These are phyloP conservation scores for Thelaira solivaga DNA, from an alignment of 2,888 invertebrate genomes.

Conservation along the genomic window DNA sequence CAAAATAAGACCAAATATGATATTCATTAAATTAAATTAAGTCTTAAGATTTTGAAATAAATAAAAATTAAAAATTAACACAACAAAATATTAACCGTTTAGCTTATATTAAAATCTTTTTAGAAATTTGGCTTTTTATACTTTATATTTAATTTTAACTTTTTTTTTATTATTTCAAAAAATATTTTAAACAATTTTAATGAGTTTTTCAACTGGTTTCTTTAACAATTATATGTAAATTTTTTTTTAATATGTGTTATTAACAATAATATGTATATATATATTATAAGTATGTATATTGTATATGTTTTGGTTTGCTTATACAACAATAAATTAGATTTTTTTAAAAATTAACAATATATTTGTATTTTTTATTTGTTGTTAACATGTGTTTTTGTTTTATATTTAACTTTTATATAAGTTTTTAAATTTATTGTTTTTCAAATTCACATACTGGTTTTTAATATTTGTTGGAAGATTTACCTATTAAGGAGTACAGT, in stretches of 20 bases:
- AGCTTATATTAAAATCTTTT: no score
- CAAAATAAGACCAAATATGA: no score
- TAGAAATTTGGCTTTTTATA: not conserved
- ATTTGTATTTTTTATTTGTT: slow-evolving; percentile 14
- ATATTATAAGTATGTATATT: slow-evolving; percentile 42
- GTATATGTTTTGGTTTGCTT: slow-evolving; percentile 23
- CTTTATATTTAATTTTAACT: not conserved
- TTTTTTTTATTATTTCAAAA: slow-evolving; percentile 37
- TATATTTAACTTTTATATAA: slow-evolving; percentile 20
- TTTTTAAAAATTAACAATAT: slow-evolving; percentile 38
- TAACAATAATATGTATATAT: slow-evolving; percentile 54
- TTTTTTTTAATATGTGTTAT: not conserved
- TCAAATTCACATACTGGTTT: slow-evolving; percentile 38
- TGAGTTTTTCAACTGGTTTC: slow-evolving; percentile 29
- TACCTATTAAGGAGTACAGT: not conserved
- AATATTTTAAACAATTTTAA: slow-evolving; percentile 38
- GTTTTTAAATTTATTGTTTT: slow-evolving; percentile 55
- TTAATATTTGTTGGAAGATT: not conserved
- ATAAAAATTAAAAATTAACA: no score
- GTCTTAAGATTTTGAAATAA: no score
- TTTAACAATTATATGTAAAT: slow-evolving; percentile 55
- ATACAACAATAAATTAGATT: slow-evolving; percentile 46
- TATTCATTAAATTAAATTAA: no score
- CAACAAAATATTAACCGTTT: no score
- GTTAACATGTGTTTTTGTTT: slow-evolving; percentile 38